A percentile compares a stretch with the other conserved stretches of the same genome.
These are phyloP conservation scores for Phymanthus crucifer DNA, from an alignment of 92 coral and sea anemone genomes.

Conservation along the genomic window DNA sequence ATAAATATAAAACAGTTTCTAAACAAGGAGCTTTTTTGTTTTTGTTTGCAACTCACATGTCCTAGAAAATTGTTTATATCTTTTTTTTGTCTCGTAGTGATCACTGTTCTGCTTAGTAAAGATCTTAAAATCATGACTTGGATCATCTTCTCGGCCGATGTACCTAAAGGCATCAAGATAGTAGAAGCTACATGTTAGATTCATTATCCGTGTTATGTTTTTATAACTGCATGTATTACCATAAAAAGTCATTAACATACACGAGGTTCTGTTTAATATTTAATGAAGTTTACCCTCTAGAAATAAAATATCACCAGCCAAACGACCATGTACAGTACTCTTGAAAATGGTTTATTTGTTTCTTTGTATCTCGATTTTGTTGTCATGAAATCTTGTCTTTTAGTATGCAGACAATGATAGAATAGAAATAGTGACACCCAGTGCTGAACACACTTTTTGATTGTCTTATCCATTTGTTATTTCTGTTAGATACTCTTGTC, in stretches of 20 bases:
- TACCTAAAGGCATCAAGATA: too few species aligned
- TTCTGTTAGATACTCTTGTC: conserved; percentile 1
- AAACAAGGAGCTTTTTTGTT: too few species aligned
- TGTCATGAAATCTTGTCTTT: background rate
- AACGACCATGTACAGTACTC: background rate
- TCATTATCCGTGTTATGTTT: background rate
- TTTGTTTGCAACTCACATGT: too few species aligned
- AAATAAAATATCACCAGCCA: background rate
- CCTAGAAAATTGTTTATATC: too few species aligned
- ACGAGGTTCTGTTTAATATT: conserved; percentile 16
- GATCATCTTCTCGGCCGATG: too few species aligned
- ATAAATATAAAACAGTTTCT: too few species aligned
- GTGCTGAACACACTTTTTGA: background rate
- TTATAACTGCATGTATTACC: background rate
- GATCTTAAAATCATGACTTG: too few species aligned
- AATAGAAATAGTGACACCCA: background rate
- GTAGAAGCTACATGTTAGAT: background rate
- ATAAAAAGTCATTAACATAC: conserved; percentile 8
- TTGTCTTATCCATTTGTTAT: background rate
- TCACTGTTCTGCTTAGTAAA: too few species aligned
- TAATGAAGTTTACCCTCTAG: conserved; percentile 2
- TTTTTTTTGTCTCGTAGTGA: too few species aligned
- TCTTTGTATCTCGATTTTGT: background rate
- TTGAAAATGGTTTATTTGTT: background rate
- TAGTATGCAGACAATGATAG: background rate